These are phyloP conservation scores for Nymphalis polychloros DNA, from an alignment of 2,888 invertebrate species.

Conservation along the genomic window DNA sequence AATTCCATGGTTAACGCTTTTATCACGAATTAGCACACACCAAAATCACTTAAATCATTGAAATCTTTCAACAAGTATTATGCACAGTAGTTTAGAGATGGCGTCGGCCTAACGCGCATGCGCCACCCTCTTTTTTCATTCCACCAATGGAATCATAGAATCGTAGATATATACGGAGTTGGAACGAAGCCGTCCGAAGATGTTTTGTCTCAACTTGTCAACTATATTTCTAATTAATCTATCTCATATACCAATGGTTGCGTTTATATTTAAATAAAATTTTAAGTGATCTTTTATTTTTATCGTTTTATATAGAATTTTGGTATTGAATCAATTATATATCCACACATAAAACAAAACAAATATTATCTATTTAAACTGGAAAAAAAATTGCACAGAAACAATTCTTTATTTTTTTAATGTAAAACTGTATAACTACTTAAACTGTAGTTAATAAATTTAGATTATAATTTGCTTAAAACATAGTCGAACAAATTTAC, in stretches of 20 bases:
- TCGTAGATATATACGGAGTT: slow-evolving; percentile 32
- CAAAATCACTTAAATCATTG: slow-evolving; percentile 60
- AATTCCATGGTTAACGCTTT: slow-evolving; percentile 69
- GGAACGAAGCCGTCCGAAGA: slow-evolving; percentile 56
- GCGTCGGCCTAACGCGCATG: slow-evolving; percentile 82
- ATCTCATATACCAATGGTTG: slow-evolving; percentile 42
- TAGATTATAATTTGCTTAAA: too few relatives aligned
- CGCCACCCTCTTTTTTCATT: slow-evolving; percentile 73
- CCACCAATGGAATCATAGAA: slow-evolving; percentile 62
- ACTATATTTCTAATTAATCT: slow-evolving; percentile 30
- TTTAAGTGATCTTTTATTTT: not conserved
- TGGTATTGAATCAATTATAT: too few relatives aligned
- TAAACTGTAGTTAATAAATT: too few relatives aligned
- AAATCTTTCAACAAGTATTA: slow-evolving; percentile 61
- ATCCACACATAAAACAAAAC: too few relatives aligned
- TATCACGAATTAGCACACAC: slow-evolving; percentile 62
- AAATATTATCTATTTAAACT: too few relatives aligned
- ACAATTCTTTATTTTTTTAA: too few relatives aligned
- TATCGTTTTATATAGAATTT: too few relatives aligned
- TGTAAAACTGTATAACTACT: too few relatives aligned
- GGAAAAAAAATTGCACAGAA: too few relatives aligned
- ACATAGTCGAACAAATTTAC: too few relatives aligned
- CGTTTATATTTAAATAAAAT: slow-evolving; percentile 15
- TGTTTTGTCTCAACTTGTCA: slow-evolving; percentile 42
- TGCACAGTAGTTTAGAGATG: slow-evolving; percentile 79